Evolutionary conservation across 2,797 vertebrate species (phyloP).

Genomic region (Platyrinchus mystaceus): DNA sequence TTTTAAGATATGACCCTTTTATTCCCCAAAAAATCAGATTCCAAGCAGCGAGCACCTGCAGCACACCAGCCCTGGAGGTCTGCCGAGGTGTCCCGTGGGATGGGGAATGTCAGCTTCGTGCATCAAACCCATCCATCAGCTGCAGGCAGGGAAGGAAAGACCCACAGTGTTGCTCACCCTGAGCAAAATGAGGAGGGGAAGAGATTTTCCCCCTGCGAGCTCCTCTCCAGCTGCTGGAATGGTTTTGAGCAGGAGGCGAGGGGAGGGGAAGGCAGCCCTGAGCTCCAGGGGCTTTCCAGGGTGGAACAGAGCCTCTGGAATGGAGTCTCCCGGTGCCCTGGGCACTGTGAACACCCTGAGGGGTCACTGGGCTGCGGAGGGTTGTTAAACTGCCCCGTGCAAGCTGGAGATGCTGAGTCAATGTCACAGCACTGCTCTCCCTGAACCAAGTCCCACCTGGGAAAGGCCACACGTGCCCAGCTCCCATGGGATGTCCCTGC

Average conservation of each 20-base stretch:
- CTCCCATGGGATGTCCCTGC: not conserved
- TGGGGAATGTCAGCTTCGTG: not conserved
- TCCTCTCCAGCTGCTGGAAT: not conserved
- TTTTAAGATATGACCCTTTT: not conserved
- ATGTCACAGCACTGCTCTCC: fast-evolving
- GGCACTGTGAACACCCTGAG: not conserved
- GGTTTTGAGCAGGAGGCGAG: fast-evolving
- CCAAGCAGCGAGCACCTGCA: not conserved
- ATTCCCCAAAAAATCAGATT: not conserved
- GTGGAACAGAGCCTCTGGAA: not conserved
- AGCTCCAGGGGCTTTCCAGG: not conserved
- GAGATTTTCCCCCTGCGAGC: not conserved
- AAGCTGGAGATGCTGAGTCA: not conserved
- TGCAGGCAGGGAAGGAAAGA: not conserved
- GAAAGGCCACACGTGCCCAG: fast-evolving
- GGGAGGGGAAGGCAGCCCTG: not conserved
- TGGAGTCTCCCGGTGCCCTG: not conserved
- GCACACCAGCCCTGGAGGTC: not conserved
- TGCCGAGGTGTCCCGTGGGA: not conserved
- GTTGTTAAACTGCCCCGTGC: not conserved
- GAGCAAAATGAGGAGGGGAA: not conserved
- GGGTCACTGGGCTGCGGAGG: not conserved
- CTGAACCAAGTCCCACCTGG: not conserved
- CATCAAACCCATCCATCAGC: not conserved
- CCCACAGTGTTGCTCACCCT: not conserved